Percentiles rank a stretch among this genome's conserved stretches.
phyloP scores from a whole-genome alignment of 92 coral and sea anemone species.

The Porites lobata region DNA sequence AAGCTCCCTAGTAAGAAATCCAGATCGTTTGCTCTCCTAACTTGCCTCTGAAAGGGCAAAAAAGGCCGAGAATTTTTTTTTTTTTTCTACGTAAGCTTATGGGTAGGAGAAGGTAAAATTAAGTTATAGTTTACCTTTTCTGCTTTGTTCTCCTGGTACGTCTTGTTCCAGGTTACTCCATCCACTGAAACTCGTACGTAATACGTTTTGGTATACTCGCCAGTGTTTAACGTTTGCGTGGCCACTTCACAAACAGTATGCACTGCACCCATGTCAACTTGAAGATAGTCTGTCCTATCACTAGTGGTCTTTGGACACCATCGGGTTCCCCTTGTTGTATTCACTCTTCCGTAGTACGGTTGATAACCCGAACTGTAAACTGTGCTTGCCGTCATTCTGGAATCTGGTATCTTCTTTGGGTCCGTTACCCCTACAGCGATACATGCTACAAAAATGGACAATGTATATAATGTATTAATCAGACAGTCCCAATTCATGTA shows the following conservation, averaged over 20 bases:
- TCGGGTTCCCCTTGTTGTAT: no score
- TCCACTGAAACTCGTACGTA: not conserved
- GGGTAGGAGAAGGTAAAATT: no score
- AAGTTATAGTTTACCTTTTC: not conserved
- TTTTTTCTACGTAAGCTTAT: no score
- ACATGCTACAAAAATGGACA: not conserved
- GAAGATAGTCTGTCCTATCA: no score
- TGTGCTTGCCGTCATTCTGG: conserved; percentile 9
- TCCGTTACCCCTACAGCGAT: not conserved
- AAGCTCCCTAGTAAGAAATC: no score
- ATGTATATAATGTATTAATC: not conserved
- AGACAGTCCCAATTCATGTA: no score
- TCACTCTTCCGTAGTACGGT: not conserved
- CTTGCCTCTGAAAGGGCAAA: no score
- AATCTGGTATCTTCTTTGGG: not conserved
- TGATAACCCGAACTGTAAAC: not conserved
- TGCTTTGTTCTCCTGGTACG: not conserved
- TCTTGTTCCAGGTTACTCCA: conserved; percentile 3
- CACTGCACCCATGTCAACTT: no score
- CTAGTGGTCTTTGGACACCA: no score
- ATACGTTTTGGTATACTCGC: not conserved
- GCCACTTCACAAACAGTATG: no score
- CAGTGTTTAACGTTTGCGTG: not conserved
- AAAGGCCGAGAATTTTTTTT: no score
- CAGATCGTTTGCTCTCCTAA: no score